Evolutionary conservation across 2,888 invertebrate species (phyloP).

Genomic region (Prosapia bicincta): DNA sequence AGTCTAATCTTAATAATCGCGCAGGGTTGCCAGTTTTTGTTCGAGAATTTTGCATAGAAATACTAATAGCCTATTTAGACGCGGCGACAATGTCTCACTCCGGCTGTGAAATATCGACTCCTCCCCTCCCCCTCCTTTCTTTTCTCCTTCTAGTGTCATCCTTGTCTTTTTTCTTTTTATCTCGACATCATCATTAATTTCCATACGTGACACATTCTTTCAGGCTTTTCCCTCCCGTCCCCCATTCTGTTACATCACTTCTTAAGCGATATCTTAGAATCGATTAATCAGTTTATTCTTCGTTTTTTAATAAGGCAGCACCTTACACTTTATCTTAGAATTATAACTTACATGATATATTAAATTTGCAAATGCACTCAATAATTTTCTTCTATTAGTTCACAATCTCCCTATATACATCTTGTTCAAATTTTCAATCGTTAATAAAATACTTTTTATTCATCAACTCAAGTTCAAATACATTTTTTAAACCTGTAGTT

Average conservation of each 20-base stretch:
- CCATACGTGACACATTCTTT: conserved; percentile 12
- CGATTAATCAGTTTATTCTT: neutral
- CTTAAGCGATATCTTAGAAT: neutral
- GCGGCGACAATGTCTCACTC: conserved; percentile 24
- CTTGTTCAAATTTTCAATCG: too few species aligned
- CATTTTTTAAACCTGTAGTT: too few species aligned
- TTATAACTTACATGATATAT: too few species aligned
- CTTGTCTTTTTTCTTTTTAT: conserved; percentile 24
- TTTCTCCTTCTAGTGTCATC: neutral
- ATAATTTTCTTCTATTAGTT: too few species aligned
- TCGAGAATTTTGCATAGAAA: conserved; percentile 32
- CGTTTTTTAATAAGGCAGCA: too few species aligned
- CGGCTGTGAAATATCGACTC: conserved; percentile 30
- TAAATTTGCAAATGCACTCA: too few species aligned
- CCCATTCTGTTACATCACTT: neutral
- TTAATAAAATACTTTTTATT: too few species aligned
- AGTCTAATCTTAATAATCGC: conserved; percentile 33
- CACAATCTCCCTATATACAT: too few species aligned
- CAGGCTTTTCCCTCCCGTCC: neutral
- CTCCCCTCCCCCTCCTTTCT: conserved; percentile 8
- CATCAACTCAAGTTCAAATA: too few species aligned
- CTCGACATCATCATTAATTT: conserved; percentile 25
- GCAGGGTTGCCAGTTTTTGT: conserved; percentile 29
- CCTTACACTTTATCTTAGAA: too few species aligned
- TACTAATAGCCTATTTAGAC: conserved; percentile 33